Percentiles rank a stretch among this genome's conserved stretches.
phyloP scores from a whole-genome alignment of 2,113 vertebrate genomes.

The Ceratotherium simum region DNA sequence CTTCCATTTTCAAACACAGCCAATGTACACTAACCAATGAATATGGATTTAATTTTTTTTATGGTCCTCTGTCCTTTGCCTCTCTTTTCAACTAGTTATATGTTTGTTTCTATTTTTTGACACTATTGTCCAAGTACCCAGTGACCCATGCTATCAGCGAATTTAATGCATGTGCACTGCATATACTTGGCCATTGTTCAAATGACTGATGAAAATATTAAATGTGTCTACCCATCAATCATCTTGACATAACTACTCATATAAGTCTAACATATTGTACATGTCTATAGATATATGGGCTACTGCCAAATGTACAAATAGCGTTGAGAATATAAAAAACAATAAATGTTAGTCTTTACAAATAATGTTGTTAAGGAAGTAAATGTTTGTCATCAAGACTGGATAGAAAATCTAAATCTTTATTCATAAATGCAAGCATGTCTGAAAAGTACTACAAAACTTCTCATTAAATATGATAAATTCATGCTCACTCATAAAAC shows the following conservation, averaged over 20 bases:
- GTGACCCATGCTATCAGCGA: not conserved
- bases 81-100: not conserved
- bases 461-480: slow-evolving; percentile 15
- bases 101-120: slow-evolving; percentile 35
- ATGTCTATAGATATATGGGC: not conserved
- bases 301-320: not conserved
- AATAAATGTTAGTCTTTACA: not conserved
- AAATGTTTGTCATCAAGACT: not conserved
- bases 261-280: slow-evolving; percentile 5
- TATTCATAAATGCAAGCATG: not conserved
- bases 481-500: not conserved
- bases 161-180: not conserved
- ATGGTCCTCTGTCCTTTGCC: not conserved
- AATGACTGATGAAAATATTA: slow-evolving; percentile 33
- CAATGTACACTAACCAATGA: not conserved
- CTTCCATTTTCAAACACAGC: not conserved
- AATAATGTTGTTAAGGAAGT: not conserved
- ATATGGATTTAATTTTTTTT: not conserved
- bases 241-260: not conserved
- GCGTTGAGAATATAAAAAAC: not conserved
- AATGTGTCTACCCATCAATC: not conserved
- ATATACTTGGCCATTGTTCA: not conserved
- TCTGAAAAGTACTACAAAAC: not conserved
- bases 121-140: not conserved
- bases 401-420: not conserved